Conservation (phyloP, 1,140 invertebrate species). For the Papilio helenus region DNA sequence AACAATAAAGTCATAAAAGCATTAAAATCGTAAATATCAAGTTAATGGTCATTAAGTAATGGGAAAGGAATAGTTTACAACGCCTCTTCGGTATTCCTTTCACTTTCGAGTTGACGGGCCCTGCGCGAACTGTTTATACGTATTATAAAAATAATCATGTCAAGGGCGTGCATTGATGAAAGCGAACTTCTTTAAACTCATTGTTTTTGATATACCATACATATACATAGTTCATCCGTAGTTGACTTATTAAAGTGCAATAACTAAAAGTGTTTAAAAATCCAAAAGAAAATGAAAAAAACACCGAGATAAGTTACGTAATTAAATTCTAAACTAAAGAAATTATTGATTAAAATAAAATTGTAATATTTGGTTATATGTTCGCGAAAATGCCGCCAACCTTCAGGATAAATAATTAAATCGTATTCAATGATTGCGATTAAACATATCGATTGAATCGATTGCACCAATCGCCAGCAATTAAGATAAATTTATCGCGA, state of each 20-base stretch:
- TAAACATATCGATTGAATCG: conserved; percentile 28
- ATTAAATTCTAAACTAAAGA: neutral
- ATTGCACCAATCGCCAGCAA: conserved; percentile 25
- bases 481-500: conserved; percentile 31
- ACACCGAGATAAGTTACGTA: neutral
- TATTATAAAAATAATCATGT: neutral
- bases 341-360: neutral
- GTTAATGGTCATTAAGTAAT: conserved; percentile 13
- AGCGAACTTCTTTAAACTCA: neutral
- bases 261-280: neutral
- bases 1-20: conserved; percentile 10
- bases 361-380: neutral
- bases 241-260: neutral
- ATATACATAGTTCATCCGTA: neutral
- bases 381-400: neutral
- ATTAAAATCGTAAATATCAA: conserved; percentile 14
- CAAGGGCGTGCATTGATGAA: conserved; percentile 2
- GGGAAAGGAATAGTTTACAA: conserved; percentile 18
- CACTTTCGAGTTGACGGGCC: neutral
- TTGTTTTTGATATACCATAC: neutral
- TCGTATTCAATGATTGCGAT: conserved; percentile 15
- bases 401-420: conserved; percentile 7
- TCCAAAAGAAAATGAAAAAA: neutral
- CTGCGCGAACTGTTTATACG: neutral
- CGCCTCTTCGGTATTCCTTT: conserved; percentile 17